Base-by-base conservation (phyloP, 1,140 invertebrate genomes). In the Dendrolimus punctatus region DNA sequence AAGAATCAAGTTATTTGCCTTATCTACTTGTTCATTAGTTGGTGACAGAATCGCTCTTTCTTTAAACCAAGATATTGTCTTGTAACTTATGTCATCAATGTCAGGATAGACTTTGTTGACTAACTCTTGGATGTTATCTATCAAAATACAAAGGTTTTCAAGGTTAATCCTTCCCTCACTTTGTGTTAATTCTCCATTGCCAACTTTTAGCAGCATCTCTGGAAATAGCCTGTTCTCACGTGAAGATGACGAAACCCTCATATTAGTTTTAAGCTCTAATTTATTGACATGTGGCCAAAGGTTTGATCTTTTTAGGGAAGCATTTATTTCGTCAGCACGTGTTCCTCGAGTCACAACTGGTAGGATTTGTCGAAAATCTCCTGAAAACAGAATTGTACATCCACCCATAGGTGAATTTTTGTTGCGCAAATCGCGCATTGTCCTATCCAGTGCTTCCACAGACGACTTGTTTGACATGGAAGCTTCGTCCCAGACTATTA, bases 341-440 rank as follows among this genome's bases (percentile, higher is more conserved):
- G 73, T 83, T 59, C 68, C 68, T 62, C 70, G 46, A 49, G 65
- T 56, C 46, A 88, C 71, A 53, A 89, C 75, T 45, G 87, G 85
- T 54, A 89, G 62, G 53, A 73, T 88, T 80, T 89, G 83, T 8
- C 80, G 57, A 50, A 88, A 89, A 67, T 88, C 82, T 60, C 78
- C 76, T 48, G 64, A 61, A 10, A 74, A 66, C 46, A 76, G 56
- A 64, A 75, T 55, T 55, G 59, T 65, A n/a, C n/a, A n/a, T n/a
- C n/a, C n/a, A 51, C 66, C 68, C 56, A 76, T 68, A 53, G 54
- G 56, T 57, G 51, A 56, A 53, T 68, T 61, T 55, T 43, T 58
- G n/a, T 53, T 61, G 54, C 65, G 60, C 50, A 73, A 60, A 64
- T 73, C 71, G 40, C 60, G 59, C 57, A 70, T 61, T 58, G 60